Conservation (phyloP, 2,888 invertebrate species). For the Elysia crispata region DNA sequence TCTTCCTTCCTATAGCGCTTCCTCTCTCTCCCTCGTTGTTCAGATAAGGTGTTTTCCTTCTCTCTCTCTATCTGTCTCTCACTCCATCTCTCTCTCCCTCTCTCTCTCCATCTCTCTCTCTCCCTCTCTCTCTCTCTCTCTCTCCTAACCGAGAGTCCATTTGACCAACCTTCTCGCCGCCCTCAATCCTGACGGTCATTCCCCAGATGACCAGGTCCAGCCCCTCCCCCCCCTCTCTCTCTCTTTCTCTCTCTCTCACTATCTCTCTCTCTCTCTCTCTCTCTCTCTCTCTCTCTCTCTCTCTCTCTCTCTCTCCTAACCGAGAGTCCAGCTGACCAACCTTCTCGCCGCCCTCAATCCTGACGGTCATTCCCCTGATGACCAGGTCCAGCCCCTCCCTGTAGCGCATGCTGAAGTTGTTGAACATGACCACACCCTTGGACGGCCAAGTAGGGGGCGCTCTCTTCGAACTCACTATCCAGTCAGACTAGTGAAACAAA, state of each 20-base stretch:
- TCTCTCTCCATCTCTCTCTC: too few species aligned
- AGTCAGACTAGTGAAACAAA: slow-evolving; percentile 65
- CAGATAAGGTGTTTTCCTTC: too few species aligned
- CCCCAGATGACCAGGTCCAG: slow-evolving; percentile 71
- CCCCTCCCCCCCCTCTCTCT: slow-evolving; percentile 50
- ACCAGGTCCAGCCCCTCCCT: slow-evolving; percentile 72
- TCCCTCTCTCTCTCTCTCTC: neutral
- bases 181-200: slow-evolving; percentile 64
- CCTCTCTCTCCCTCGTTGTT: too few species aligned
- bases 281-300: slow-evolving; percentile 2
- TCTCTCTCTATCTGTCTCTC: too few species aligned
- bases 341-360: slow-evolving; percentile 70
- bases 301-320: neutral
- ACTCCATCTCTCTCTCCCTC: too few species aligned
- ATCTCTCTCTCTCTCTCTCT: too few species aligned
- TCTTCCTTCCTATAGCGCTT: too few species aligned
- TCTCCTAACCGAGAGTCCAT: too few species aligned
- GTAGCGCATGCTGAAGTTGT: slow-evolving; percentile 69
- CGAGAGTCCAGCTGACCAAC: slow-evolving; percentile 50
- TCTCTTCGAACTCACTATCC: slow-evolving; percentile 58
- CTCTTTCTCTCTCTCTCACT: too few species aligned
- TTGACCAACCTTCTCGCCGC: slow-evolving; percentile 70
- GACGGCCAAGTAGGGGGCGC: slow-evolving; percentile 70
- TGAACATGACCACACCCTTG: slow-evolving; percentile 68
- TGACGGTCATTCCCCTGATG: slow-evolving; percentile 66